Conservation (phyloP, 2,797 vertebrate species). For the Amazonetta brasiliensis region DNA sequence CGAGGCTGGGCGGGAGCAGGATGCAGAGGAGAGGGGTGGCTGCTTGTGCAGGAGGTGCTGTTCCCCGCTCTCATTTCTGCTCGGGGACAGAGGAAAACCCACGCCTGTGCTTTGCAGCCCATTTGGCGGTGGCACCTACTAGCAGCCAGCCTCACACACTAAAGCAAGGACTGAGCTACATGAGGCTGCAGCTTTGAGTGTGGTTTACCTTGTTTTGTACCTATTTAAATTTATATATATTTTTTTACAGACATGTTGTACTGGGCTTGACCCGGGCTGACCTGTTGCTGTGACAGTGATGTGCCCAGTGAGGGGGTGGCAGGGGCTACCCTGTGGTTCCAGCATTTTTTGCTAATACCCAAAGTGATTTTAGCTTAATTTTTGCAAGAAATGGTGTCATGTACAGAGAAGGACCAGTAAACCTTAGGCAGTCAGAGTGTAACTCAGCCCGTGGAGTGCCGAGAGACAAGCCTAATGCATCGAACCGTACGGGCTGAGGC, state of each 20-base stretch:
- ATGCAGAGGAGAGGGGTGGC: not conserved
- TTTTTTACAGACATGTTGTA: not conserved
- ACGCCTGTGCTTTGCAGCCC: not conserved
- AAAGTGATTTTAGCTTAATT: not conserved
- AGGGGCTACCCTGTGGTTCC: rapidly evolving
- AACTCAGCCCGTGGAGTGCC: not conserved
- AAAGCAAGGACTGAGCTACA: rapidly evolving
- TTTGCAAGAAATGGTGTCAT: not conserved
- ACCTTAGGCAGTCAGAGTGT: not conserved
- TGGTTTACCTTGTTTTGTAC: not conserved
- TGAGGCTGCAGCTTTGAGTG: rapidly evolving
- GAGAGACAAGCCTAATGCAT: not conserved
- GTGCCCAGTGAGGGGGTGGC: not conserved
- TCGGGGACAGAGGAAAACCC: not conserved
- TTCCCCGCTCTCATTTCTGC: rapidly evolving
- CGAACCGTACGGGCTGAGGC: not conserved
- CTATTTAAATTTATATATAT: not conserved
- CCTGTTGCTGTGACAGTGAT: rapidly evolving
- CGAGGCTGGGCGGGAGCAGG: not conserved
- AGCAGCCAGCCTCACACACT: rapidly evolving
- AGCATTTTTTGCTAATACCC: not conserved
- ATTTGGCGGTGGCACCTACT: not conserved
- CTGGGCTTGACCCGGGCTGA: not conserved
- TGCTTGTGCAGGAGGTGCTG: not conserved
- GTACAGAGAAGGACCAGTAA: not conserved